Percentiles rank a stretch among this genome's conserved stretches.
phyloP scores from a whole-genome alignment of 2,888 invertebrate species.

The Phengaris alcon region DNA sequence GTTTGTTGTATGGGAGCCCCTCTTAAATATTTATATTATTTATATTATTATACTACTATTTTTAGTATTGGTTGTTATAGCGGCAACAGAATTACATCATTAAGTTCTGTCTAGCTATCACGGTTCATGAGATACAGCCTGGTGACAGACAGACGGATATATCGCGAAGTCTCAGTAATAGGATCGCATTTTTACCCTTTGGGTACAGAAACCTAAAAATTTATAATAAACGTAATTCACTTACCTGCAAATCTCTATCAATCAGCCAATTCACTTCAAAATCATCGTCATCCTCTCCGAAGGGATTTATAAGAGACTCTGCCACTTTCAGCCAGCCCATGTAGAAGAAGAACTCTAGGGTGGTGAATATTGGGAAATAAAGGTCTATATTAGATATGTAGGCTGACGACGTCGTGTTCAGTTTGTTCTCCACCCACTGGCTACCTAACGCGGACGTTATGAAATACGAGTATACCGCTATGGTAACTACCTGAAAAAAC shows the following conservation, averaged over 20 bases:
- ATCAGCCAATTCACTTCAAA: slow-evolving; percentile 96
- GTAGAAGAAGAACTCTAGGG: slow-evolving; percentile 92
- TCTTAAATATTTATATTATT: no score
- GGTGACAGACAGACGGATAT: no score
- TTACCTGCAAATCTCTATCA: slow-evolving; percentile 91
- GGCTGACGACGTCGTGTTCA: slow-evolving; percentile 49
- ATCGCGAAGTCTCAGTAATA: no score
- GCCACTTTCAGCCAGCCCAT: slow-evolving; percentile 96
- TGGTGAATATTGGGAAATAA: slow-evolving; percentile 94
- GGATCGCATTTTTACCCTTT: no score
- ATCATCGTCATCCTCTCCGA: slow-evolving; percentile 94
- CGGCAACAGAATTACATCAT: no score
- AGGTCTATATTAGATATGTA: slow-evolving; percentile 85
- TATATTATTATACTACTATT: no score
- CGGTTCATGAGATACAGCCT: no score
- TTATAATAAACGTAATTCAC: slow-evolving; percentile 31
- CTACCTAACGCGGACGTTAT: slow-evolving; percentile 92
- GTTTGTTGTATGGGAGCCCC: no score
- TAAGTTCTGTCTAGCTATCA: no score
- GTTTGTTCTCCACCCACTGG: slow-evolving; percentile 87
- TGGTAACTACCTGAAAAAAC: slow-evolving; percentile 86
- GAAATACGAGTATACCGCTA: slow-evolving; percentile 95
- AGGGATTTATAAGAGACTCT: slow-evolving; percentile 93
- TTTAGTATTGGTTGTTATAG: no score
- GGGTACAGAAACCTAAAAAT: no score